Conservation (phyloP, 2,113 vertebrate species). For the Sinocyclocheilus grahami region DNA sequence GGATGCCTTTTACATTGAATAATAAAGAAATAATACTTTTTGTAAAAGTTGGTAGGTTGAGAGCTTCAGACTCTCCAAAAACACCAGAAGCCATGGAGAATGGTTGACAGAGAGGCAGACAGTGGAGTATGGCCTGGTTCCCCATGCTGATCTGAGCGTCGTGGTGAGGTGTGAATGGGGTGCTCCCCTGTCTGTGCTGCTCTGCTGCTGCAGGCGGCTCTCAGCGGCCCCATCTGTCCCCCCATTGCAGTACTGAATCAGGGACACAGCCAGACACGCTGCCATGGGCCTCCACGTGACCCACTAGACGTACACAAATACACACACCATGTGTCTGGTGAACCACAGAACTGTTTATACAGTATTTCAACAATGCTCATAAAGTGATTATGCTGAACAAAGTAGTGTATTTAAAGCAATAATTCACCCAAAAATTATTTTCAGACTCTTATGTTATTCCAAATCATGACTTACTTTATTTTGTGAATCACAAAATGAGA, state of each 20-base stretch:
- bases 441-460: background rate
- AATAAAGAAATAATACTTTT: background rate
- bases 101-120: conserved; percentile 24
- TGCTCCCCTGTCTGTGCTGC: conserved; percentile 53
- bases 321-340: conserved; percentile 23
- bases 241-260: conserved; percentile 69
- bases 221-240: conserved; percentile 77
- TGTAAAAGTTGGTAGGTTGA: background rate
- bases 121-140: conserved; percentile 42
- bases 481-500: background rate
- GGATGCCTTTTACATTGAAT: background rate
- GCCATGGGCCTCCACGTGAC: conserved; percentile 51
- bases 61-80: background rate
- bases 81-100: background rate
- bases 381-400: background rate
- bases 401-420: background rate
- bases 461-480: background rate
- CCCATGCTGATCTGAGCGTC: conserved; percentile 34
- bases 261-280: conserved; percentile 67
- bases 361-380: background rate
- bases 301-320: conserved; percentile 43
- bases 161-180: conserved; percentile 54
- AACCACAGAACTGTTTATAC: background rate
- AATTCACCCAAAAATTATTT: background rate
- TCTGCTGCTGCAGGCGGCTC: conserved; percentile 68